Conservation (phyloP, 2,888 invertebrate species). For the Phyllotreta striolata region DNA sequence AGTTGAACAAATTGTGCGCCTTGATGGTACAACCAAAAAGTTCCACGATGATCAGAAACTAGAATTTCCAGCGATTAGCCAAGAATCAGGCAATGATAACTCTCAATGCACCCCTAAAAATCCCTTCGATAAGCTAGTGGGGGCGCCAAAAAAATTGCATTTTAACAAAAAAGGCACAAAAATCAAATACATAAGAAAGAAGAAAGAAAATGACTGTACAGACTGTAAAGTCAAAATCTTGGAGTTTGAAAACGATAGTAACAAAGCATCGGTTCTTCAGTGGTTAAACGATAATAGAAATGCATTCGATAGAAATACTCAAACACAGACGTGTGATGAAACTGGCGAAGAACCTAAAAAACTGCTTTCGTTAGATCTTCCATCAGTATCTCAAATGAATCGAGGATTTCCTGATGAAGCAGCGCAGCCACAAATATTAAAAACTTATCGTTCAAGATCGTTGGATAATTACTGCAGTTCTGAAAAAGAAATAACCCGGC, state of each 20-base stretch:
- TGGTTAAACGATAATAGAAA: constrained; percentile 51
- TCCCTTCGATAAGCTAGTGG: constrained; percentile 32
- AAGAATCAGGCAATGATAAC: neutral
- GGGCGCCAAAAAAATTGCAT: neutral
- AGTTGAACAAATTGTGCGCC: constrained; percentile 4
- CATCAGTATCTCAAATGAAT: constrained; percentile 31
- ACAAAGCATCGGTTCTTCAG: constrained; percentile 40
- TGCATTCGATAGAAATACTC: constrained; percentile 48
- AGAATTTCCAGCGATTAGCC: too few relatives aligned
- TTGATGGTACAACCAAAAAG: neutral
- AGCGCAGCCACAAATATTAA: neutral
- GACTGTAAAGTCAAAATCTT: constrained; percentile 33
- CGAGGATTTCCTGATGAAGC: constrained; percentile 1
- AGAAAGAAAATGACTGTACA: constrained; percentile 24
- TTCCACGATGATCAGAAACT: neutral
- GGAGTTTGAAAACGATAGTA: constrained; percentile 43
- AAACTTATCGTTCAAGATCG: constrained; percentile 39
- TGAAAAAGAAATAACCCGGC: constrained; percentile 33
- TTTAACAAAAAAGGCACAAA: constrained; percentile 33
- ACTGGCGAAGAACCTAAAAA: constrained; percentile 1
- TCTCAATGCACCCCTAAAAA: constrained; percentile 7
- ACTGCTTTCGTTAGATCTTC: constrained; percentile 18
- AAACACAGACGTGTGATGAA: constrained; percentile 32
- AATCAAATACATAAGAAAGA: constrained; percentile 37
- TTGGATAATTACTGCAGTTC: constrained; percentile 40